A percentile compares a stretch with the other conserved stretches of the same genome.
Conservation (phyloP, 2,113 vertebrate genomes). For the Lanius ludovicianus region DNA sequence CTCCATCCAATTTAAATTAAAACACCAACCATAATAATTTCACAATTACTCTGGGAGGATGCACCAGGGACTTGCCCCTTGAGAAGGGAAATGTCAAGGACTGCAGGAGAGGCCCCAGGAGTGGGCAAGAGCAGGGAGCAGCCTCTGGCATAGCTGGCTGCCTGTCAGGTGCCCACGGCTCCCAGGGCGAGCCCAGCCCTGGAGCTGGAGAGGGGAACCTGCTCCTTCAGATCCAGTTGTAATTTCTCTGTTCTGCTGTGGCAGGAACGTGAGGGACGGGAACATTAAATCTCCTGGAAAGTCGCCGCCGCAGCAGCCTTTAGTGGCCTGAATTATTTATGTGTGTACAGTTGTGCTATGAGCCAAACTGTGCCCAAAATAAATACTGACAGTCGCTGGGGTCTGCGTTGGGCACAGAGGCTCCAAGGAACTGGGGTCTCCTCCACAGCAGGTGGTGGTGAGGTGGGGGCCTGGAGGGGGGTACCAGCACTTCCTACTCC, state of each 20-base stretch:
- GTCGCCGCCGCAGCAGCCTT: not conserved
- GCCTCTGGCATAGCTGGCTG: not conserved
- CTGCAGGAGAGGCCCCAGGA: constrained; percentile 27
- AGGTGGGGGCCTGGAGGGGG: not conserved
- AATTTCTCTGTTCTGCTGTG: constrained; percentile 55
- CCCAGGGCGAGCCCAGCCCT: not conserved
- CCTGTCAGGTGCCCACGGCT: not conserved
- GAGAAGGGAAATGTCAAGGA: constrained; percentile 75
- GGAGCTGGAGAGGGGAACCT: constrained; percentile 11
- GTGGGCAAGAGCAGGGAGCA: not conserved
- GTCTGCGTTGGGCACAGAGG: rapidly evolving
- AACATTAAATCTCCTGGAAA: constrained; percentile 36
- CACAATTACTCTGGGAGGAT: constrained; percentile 76
- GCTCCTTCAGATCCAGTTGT: constrained; percentile 38
- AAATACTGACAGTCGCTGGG: rapidly evolving
- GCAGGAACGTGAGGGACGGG: constrained; percentile 25
- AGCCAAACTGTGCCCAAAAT: not conserved
- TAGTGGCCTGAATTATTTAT: constrained; percentile 66
- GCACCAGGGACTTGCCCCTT: constrained; percentile 74
- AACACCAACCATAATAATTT: constrained; percentile 81
- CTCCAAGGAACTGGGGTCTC: rapidly evolving
- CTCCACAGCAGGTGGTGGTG: rapidly evolving
- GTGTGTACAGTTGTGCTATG: not conserved
- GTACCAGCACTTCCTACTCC: not conserved
- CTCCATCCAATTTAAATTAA: constrained; percentile 85